Base-by-base conservation (phyloP, 1,140 invertebrate species). In the Ridgeia piscesae region DNA sequence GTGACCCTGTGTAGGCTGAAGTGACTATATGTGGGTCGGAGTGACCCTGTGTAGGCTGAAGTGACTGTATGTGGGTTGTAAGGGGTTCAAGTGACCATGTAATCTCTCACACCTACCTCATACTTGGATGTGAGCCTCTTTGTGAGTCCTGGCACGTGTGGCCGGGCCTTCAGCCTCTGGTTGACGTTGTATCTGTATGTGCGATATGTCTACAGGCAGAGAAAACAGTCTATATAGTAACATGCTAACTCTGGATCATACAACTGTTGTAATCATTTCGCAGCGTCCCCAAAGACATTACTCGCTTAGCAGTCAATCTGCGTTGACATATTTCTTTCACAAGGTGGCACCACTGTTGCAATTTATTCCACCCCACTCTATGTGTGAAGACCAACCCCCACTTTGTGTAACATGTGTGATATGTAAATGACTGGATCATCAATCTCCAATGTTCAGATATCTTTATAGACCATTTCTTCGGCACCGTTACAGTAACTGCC, bases 41-140 rank as follows among this genome's bases (percentile, higher is more conserved):
- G 42, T 42, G 42, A 89, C 89, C 89, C 4, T 42, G 42, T 42
- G 42, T 42, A 42, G 42, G 42, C 11, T 11, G 42, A 42, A 42
- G 42, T 42, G 42, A 89, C 89, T 17, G n/a, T n/a, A 42, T 42
- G 42, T 11, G 42, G 42, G 4, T 4, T 42, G 42, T 42, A 42
- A 6, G 4, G 42, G 42, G 42, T 42, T 11, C 4, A 42, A 42
- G 42, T 42, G 42, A 89, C 89, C 89, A n/a, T 9, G 33, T 33
- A 14, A 89, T 8, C 89, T 27, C 4, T 90, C 34, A 27, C 35
- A 34, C 35, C 2, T 33, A 90, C 89, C 89, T 90, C 89, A n/a
- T 90, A 90, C 89, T 90, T 90, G 11, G 89, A 90, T 27, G 34
- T 34, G 21, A 89, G 88, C 42, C n/a, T 31, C 89, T 89, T 58